Conservation (phyloP, 2,888 invertebrate genomes). For the Orthosia gothica region DNA sequence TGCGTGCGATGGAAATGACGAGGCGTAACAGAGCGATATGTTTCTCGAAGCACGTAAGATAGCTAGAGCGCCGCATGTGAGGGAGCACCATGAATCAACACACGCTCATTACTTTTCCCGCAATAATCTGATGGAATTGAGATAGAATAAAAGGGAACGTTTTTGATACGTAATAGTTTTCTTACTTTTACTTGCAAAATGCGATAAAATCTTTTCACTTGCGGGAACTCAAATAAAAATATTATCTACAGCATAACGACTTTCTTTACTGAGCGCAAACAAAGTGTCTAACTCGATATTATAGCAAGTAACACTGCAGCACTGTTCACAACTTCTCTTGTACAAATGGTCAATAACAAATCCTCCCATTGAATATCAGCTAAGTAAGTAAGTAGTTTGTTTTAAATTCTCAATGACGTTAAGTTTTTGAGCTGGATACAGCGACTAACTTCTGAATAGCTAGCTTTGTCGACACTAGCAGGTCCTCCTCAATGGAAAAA, state of each 20-base stretch:
- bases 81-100: slow-evolving; percentile 55
- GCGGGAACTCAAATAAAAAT: slow-evolving; percentile 29
- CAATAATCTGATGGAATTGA: slow-evolving; percentile 42
- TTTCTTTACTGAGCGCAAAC: slow-evolving; percentile 34
- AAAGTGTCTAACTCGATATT: slow-evolving; percentile 36
- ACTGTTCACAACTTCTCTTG: slow-evolving; percentile 23
- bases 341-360: slow-evolving; percentile 39
- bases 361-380: slow-evolving; percentile 33
- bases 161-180: slow-evolving; percentile 1
- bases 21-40: slow-evolving; percentile 60
- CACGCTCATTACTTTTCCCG: slow-evolving; percentile 39
- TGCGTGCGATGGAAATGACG: slow-evolving; percentile 54
- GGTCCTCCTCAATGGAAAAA: slow-evolving; percentile 77
- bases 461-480: slow-evolving; percentile 71
- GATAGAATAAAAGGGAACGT: slow-evolving; percentile 16
- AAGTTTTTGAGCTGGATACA: slow-evolving; percentile 71
- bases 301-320: slow-evolving; percentile 34
- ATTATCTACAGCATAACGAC: slow-evolving; percentile 17
- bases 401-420: slow-evolving; percentile 69
- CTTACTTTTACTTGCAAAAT: slow-evolving; percentile 11
- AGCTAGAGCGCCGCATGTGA: slow-evolving; percentile 53
- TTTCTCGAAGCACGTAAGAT: slow-evolving; percentile 67
- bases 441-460: slow-evolving; percentile 75
- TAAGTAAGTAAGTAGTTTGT: slow-evolving; percentile 56
- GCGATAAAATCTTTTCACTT: slow-evolving; percentile 1